These are phyloP conservation scores for Tetraodon nigroviridis DNA, from an alignment of 2,113 vertebrate species.

Conservation along the genomic window DNA sequence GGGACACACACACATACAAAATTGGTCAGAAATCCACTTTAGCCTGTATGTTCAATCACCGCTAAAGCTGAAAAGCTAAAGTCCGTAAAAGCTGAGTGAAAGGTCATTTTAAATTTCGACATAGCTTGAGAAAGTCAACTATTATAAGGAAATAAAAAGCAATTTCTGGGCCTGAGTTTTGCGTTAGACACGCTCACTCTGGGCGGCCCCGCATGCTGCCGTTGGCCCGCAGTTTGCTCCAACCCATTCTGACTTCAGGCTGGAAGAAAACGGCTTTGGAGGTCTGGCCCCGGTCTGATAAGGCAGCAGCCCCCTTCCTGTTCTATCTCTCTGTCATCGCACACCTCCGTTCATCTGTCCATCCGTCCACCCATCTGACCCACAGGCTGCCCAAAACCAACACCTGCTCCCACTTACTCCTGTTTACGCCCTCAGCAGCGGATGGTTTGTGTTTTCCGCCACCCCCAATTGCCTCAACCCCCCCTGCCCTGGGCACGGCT, in stretches of 20 bases:
- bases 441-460: slow-evolving; percentile 30
- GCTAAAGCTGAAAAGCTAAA: background rate
- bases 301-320: slow-evolving; percentile 36
- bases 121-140: too few species aligned
- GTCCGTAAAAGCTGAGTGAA: slow-evolving; percentile 3
- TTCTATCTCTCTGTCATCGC: slow-evolving; percentile 50
- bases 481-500: slow-evolving; percentile 29
- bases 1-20: slow-evolving; percentile 21
- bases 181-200: slow-evolving; percentile 37
- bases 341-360: slow-evolving; percentile 51
- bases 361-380: slow-evolving; percentile 50
- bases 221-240: slow-evolving; percentile 52
- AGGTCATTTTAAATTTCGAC: too few species aligned
- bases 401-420: slow-evolving; percentile 56
- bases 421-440: slow-evolving; percentile 36
- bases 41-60: too few species aligned
- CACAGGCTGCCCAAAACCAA: slow-evolving; percentile 59
- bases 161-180: slow-evolving; percentile 13
- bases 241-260: slow-evolving; percentile 53
- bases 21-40: slow-evolving; percentile 13
- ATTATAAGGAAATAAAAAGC: too few species aligned
- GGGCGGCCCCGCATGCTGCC: slow-evolving; percentile 44
- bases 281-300: slow-evolving; percentile 66
- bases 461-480: slow-evolving; percentile 32
- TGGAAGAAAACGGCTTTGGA: slow-evolving; percentile 33